phyloP scores from a whole-genome alignment of 2,888 invertebrate genomes.

The Leptarthrus brevirostris region DNA sequence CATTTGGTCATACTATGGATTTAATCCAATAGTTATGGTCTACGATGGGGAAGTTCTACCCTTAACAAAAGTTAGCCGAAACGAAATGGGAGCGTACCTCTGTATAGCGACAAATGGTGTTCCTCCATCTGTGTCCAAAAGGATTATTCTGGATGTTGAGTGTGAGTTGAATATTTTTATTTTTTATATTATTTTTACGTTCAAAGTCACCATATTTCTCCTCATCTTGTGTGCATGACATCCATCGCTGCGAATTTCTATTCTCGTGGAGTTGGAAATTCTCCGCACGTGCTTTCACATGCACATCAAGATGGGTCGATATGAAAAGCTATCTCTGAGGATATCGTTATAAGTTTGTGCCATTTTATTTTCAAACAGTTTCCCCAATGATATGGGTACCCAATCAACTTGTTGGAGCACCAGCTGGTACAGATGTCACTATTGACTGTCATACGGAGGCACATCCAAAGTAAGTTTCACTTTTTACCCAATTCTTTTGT shows the following conservation, averaged over 20 bases:
- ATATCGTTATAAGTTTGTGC: conserved; percentile 57
- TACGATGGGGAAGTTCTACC: conserved; percentile 88
- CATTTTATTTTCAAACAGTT: conserved; percentile 70
- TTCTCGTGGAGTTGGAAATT: conserved; percentile 51
- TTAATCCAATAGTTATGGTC: conserved; percentile 74
- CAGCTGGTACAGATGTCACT: conserved; percentile 89
- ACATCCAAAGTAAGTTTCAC: conserved; percentile 73
- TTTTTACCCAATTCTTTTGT: conserved; percentile 19
- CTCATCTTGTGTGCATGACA: conserved; percentile 54
- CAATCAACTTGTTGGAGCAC: conserved; percentile 92
- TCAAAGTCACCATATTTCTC: conserved; percentile 23
- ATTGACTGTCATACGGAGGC: conserved; percentile 95
- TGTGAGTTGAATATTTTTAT: conserved; percentile 69
- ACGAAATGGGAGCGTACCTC: conserved; percentile 72
- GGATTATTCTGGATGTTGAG: conserved; percentile 91
- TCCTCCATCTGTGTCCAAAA: conserved; percentile 91
- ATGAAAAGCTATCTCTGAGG: conserved; percentile 55
- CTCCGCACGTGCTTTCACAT: conserved; percentile 53
- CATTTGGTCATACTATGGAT: conserved; percentile 40
- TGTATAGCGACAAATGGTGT: conserved; percentile 79
- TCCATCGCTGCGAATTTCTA: conserved; percentile 55
- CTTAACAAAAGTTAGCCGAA: conserved; percentile 86
- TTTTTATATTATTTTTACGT: conserved; percentile 25
- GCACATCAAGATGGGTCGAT: conserved; percentile 28
- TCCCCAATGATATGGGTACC: conserved; percentile 95